Conservation (phyloP, 2,797 vertebrate species). For the Phaenicophaeus curvirostris region DNA sequence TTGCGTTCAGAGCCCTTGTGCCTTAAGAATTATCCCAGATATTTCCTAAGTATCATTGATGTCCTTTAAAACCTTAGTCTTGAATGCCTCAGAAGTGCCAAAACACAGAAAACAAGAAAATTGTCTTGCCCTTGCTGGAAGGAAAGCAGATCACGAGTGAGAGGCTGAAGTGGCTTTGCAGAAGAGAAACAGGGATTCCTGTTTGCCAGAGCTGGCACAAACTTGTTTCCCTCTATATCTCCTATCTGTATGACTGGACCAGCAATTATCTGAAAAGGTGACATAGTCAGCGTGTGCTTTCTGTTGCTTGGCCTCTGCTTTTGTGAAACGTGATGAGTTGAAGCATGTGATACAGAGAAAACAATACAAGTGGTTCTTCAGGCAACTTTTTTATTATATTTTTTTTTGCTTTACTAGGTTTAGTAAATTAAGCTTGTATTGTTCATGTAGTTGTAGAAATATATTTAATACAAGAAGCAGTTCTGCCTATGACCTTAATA, state of each 20-base stretch:
- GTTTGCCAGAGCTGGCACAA: background rate
- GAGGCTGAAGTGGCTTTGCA: background rate
- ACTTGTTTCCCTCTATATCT: rapidly evolving
- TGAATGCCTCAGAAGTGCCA: background rate
- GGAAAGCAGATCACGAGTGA: background rate
- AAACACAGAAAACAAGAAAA: background rate
- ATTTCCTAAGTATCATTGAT: background rate
- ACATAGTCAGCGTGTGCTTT: background rate
- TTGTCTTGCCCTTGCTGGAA: background rate
- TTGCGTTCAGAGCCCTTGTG: background rate
- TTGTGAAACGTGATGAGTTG: background rate
- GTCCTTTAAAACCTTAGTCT: background rate
- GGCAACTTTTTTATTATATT: no score
- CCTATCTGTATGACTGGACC: no score
- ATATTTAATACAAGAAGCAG: background rate
- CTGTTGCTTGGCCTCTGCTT: background rate
- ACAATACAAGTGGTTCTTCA: background rate
- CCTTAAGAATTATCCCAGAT: background rate
- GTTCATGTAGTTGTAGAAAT: background rate
- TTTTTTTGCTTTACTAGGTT: background rate
- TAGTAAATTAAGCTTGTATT: background rate
- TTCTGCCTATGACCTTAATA: background rate
- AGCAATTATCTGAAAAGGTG: background rate
- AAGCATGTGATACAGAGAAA: background rate
- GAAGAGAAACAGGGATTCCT: background rate